Conservation (phyloP, 2,888 invertebrate species). For the Phlogophora meticulosa region DNA sequence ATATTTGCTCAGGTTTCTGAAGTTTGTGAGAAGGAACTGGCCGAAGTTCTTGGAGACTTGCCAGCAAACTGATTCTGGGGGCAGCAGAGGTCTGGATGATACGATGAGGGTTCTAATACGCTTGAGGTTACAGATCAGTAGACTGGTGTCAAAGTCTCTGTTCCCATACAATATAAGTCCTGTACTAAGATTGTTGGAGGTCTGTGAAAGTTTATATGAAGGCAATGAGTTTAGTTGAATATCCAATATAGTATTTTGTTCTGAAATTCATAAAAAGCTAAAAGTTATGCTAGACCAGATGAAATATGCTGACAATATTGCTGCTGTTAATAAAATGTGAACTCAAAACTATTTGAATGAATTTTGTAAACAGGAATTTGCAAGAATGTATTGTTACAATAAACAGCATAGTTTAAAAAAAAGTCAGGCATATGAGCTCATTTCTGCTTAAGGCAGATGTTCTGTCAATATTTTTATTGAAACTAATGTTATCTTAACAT, state of each 20-base stretch:
- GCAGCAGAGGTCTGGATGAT: conserved; percentile 93
- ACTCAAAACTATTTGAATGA: background rate
- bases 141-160: conserved; percentile 95
- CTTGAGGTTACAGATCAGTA: conserved; percentile 95
- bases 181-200: conserved; percentile 95
- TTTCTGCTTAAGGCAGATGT: no score
- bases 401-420: background rate
- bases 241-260: conserved; percentile 14
- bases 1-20: conserved; percentile 95
- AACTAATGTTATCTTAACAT: conserved; percentile 2
- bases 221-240: conserved; percentile 95
- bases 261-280: conserved; percentile 33
- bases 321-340: background rate
- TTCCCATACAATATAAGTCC: conserved; percentile 98
- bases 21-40: conserved; percentile 96
- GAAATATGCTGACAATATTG: conserved; percentile 19
- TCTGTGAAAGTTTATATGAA: conserved; percentile 96
- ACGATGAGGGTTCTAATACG: conserved; percentile 96
- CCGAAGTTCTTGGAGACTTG: conserved; percentile 95
- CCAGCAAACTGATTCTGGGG: conserved; percentile 91
- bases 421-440: background rate
- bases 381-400: background rate
- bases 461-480: conserved; percentile 2
- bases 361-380: background rate
- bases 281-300: conserved; percentile 25